Percentiles rank a stretch among this genome's conserved stretches.
These are phyloP conservation scores for Melipona quadrifasciata DNA, from an alignment of 1,140 invertebrate genomes.

Conservation along the genomic window DNA sequence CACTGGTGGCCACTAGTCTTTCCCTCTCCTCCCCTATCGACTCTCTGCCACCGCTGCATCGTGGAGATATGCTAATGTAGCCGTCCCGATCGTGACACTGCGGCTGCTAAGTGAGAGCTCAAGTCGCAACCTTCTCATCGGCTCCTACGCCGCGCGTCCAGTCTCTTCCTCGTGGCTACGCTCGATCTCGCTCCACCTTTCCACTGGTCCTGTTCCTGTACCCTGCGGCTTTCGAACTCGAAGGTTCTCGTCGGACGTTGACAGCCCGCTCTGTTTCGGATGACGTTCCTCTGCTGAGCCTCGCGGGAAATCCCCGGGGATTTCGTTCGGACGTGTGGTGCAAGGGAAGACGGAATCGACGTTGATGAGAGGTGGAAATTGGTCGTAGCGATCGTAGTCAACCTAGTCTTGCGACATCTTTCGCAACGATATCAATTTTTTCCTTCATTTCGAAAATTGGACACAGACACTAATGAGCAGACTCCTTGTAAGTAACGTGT, in stretches of 20 bases:
- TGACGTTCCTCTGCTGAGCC: background rate
- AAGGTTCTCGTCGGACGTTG: background rate
- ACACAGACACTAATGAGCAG: no score
- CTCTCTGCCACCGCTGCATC: constrained; percentile 63
- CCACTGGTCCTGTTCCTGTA: background rate
- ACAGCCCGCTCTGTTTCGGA: background rate
- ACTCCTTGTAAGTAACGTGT: no score
- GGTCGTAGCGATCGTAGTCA: no score
- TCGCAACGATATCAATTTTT: no score
- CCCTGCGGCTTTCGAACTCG: background rate
- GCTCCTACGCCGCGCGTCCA: constrained; percentile 44
- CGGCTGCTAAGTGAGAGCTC: constrained; percentile 70
- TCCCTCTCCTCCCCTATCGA: background rate
- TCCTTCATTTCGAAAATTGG: no score
- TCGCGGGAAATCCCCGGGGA: background rate
- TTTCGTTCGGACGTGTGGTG: no score
- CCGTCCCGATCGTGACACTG: constrained; percentile 70
- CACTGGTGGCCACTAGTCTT: background rate
- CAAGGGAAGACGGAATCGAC: background rate
- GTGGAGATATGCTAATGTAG: constrained; percentile 71
- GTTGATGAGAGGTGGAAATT: background rate
- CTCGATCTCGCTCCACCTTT: constrained; percentile 1
- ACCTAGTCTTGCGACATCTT: no score
- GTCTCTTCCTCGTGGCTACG: constrained; percentile 11
- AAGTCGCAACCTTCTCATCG: constrained; percentile 66